These are phyloP conservation scores for Cuniculus paca DNA, from an alignment of 2,797 vertebrate genomes.

Conservation along the genomic window DNA sequence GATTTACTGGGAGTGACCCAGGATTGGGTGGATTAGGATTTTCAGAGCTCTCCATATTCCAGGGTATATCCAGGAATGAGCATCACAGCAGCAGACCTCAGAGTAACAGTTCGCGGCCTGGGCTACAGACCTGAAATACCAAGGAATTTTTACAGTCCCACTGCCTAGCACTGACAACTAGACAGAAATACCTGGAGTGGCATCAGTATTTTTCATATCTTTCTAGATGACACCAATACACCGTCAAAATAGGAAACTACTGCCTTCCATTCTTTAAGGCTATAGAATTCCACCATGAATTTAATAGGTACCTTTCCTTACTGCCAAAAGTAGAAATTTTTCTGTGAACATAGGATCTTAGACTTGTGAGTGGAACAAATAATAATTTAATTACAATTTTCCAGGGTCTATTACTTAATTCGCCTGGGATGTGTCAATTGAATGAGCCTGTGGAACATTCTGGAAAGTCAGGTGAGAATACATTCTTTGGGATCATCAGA, in stretches of 20 bases:
- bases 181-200: neutral
- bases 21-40: neutral
- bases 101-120: neutral
- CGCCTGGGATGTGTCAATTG: neutral
- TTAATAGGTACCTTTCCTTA: neutral
- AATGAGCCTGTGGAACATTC: neutral
- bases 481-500: neutral
- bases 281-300: slow-evolving; percentile 6
- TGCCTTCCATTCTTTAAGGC: neutral
- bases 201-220: neutral
- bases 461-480: neutral
- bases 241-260: neutral
- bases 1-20: neutral
- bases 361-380: neutral
- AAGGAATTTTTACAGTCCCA: neutral
- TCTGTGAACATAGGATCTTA: neutral
- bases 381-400: neutral
- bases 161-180: neutral
- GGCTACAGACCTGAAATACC: neutral
- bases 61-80: neutral
- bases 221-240: neutral
- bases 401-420: neutral
- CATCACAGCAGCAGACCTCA: neutral
- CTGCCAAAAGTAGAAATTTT: neutral
- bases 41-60: neutral